Percentiles rank a stretch among this genome's conserved stretches.
Evolutionary conservation across 1,140 invertebrate genomes (phyloP).

Genomic region (Apis laboriosa): DNA sequence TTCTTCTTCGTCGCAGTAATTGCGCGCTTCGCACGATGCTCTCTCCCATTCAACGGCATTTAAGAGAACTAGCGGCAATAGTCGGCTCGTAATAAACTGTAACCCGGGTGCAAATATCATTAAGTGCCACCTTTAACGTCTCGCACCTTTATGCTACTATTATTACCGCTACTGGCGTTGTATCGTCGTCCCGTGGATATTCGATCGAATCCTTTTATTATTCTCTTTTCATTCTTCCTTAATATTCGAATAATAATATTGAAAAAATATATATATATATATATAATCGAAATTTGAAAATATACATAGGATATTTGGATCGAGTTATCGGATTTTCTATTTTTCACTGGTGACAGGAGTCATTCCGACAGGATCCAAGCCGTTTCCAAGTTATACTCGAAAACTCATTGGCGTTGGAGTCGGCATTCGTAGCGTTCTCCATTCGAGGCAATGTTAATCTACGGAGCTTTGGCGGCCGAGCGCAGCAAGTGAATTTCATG

Average conservation of each 20-base stretch:
- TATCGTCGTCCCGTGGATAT: neutral
- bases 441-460: slow-evolving; percentile 54
- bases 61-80: slow-evolving; percentile 24
- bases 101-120: slow-evolving; percentile 23
- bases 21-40: neutral
- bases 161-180: too few relatives aligned
- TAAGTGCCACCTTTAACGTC: slow-evolving; percentile 10
- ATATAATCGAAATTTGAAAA: too few relatives aligned
- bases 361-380: slow-evolving; percentile 29
- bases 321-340: slow-evolving; percentile 15
- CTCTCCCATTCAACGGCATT: slow-evolving; percentile 35
- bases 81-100: slow-evolving; percentile 20
- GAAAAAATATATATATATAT: too few relatives aligned
- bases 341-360: slow-evolving; percentile 21
- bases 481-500: slow-evolving; percentile 54
- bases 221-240: neutral
- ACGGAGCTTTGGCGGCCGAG: slow-evolving; percentile 18
- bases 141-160: neutral
- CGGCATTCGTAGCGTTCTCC: slow-evolving; percentile 36
- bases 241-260: too few relatives aligned
- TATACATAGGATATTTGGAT: too few relatives aligned
- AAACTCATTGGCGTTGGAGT: slow-evolving; percentile 50
- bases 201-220: too few relatives aligned
- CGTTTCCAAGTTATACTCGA: slow-evolving; percentile 59
- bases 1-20: neutral